phyloP scores from a whole-genome alignment of 2,797 vertebrate species.

The Diplodus puntazzo region DNA sequence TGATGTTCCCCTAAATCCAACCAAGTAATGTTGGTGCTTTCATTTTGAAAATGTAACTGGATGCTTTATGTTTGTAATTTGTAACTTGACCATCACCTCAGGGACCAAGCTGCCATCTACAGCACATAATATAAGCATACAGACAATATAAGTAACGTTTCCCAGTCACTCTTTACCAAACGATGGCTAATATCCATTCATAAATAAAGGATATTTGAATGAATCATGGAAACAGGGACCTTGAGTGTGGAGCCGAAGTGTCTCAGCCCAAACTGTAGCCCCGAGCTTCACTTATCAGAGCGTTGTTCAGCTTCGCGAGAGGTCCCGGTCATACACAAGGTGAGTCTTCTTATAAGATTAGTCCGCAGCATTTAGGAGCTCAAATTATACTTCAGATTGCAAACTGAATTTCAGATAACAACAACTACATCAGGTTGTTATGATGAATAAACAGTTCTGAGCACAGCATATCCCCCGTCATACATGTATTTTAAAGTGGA shows the following conservation, averaged over 20 bases:
- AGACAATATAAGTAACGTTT: too few species aligned
- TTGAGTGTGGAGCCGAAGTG: neutral
- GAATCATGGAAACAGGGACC: neutral
- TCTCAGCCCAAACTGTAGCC: conserved; percentile 11
- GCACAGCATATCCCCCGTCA: neutral
- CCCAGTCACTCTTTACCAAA: neutral
- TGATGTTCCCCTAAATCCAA: too few species aligned
- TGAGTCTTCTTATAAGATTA: conserved; percentile 49
- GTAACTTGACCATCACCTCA: neutral
- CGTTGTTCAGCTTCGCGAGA: conserved; percentile 23
- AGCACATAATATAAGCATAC: neutral
- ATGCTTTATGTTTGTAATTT: too few species aligned
- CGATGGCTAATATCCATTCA: neutral
- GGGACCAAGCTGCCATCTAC: neutral
- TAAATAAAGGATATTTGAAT: neutral
- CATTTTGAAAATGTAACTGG: too few species aligned
- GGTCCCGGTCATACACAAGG: conserved; percentile 43
- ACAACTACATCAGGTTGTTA: neutral
- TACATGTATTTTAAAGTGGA: neutral
- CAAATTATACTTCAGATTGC: conserved; percentile 13
- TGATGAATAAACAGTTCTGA: neutral
- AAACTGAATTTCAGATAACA: conserved; percentile 2
- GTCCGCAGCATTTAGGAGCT: conserved; percentile 16
- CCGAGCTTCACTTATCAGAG: conserved; percentile 32
- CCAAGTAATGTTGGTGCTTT: too few species aligned